A percentile compares a stretch with the other conserved stretches of the same genome.
phyloP scores from a whole-genome alignment of 2,888 invertebrate genomes.

The Amphipoea oculea region DNA sequence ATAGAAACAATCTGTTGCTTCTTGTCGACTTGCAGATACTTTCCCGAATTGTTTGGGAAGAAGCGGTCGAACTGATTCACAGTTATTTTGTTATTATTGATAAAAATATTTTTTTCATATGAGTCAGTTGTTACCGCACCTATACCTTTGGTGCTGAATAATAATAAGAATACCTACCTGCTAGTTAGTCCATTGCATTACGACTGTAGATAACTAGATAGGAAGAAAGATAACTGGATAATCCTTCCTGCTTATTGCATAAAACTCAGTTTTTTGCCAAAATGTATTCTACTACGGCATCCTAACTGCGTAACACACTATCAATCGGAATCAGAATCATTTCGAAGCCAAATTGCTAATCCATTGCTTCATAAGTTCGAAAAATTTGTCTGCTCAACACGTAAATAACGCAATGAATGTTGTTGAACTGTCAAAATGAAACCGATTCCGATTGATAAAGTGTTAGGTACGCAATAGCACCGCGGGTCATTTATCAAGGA shows the following conservation, averaged over 20 bases:
- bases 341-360: too few species aligned
- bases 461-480: too few species aligned
- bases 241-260: constrained; percentile 36
- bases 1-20: constrained; percentile 25
- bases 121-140: background rate
- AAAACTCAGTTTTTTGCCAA: constrained; percentile 1
- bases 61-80: background rate
- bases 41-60: background rate
- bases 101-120: background rate
- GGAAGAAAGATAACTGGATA: constrained; percentile 28
- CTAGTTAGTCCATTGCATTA: constrained; percentile 36
- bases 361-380: too few species aligned
- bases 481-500: background rate
- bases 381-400: too few species aligned
- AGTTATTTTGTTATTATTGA: background rate
- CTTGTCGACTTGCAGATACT: background rate
- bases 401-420: too few species aligned
- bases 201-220: constrained; percentile 15
- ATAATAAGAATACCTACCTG: background rate
- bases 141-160: background rate
- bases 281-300: background rate
- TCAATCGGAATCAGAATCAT: too few species aligned
- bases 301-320: too few species aligned
- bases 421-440: too few species aligned
- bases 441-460: too few species aligned